phyloP scores from a whole-genome alignment of 2,113 vertebrate species.

The Mobula hypostoma region DNA sequence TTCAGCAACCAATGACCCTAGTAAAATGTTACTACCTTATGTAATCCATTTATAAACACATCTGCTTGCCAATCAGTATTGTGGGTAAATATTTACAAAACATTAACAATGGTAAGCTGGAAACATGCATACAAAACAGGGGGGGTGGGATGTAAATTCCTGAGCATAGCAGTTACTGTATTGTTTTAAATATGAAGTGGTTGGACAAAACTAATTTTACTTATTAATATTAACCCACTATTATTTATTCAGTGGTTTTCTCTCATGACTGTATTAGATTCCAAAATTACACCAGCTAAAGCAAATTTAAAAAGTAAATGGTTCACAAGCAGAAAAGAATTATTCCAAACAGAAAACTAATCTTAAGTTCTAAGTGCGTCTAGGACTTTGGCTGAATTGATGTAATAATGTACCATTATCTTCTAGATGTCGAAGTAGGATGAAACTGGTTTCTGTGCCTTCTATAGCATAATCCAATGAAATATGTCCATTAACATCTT shows the following conservation, averaged over 20 bases:
- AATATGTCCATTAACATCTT: slow-evolving; percentile 81
- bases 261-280: not conserved
- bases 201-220: not conserved
- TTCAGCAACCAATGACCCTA: no score
- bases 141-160: not conserved
- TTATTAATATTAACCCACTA: not conserved
- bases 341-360: not conserved
- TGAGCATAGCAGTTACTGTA: not conserved
- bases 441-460: slow-evolving; percentile 76
- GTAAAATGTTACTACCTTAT: no score
- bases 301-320: not conserved
- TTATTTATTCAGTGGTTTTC: not conserved
- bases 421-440: slow-evolving; percentile 77
- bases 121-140: not conserved
- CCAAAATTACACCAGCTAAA: not conserved
- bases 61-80: not conserved
- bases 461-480: slow-evolving; percentile 80
- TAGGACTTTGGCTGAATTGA: not conserved
- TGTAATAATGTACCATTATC: slow-evolving; percentile 71
- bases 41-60: not conserved
- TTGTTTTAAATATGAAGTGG: not conserved
- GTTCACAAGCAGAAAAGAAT: not conserved
- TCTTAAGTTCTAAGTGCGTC: not conserved
- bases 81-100: not conserved
- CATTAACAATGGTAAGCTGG: no score